Conservation (phyloP, 1,140 invertebrate genomes). For the Aphelenchoides avenae region DNA sequence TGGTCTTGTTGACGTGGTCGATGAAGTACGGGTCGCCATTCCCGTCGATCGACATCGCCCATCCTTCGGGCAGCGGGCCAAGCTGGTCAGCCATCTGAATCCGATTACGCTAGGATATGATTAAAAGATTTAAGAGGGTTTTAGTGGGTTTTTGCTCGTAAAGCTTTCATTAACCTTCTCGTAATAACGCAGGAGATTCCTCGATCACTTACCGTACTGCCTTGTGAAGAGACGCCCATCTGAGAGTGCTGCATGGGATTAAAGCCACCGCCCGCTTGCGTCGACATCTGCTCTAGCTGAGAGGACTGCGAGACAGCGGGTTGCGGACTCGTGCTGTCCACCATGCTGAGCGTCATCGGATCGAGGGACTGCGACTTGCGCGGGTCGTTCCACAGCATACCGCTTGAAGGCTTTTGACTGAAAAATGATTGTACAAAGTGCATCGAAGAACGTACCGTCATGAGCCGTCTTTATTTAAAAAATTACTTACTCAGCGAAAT, state of each 20-base stretch:
- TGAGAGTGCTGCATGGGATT: slow-evolving; percentile 2
- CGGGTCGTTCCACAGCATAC: slow-evolving; percentile 17
- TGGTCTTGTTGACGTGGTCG: slow-evolving; percentile 34
- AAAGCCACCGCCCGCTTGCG: slow-evolving; percentile 2
- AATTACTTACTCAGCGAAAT: not conserved
- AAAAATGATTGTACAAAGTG: too few relatives aligned
- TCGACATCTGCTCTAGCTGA: not conserved
- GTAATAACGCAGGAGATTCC: not conserved
- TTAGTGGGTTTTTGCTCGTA: not conserved
- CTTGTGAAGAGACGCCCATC: not conserved
- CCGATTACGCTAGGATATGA: not conserved
- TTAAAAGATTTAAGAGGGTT: not conserved
- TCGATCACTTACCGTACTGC: slow-evolving; percentile 5
- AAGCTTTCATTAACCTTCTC: not conserved
- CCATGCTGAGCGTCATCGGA: slow-evolving; percentile 15
- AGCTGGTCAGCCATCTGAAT: slow-evolving; percentile 25
- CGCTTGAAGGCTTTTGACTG: not conserved
- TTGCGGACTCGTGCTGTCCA: slow-evolving; percentile 7
- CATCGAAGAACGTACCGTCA: too few relatives aligned
- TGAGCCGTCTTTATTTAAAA: not conserved
- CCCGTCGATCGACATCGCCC: slow-evolving; percentile 23
- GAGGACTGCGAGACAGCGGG: slow-evolving; percentile 7
- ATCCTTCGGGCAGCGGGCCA: slow-evolving; percentile 36
- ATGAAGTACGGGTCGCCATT: slow-evolving; percentile 39
- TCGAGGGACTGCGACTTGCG: slow-evolving; percentile 31